Base-by-base conservation (phyloP, 2,797 vertebrate species). In the Xiphophorus birchmanni region DNA sequence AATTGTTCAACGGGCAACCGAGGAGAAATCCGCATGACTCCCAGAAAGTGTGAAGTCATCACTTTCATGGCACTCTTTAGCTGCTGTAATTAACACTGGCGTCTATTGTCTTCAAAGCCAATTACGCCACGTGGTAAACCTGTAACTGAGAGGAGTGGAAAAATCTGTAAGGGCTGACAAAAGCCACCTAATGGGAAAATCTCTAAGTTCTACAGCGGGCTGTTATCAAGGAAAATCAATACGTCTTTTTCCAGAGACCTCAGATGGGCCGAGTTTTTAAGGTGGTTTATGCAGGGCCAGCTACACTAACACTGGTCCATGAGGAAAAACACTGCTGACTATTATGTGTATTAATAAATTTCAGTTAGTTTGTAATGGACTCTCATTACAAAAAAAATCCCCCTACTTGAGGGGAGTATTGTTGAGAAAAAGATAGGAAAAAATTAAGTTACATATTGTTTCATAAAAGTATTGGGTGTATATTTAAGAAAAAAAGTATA, bases 201-300 rank as follows among this genome's bases (percentile, higher is more conserved):
- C 85, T 87, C 82, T 91, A 87, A 83, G 75, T 89, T 74, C 82
- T 85, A 80, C 88, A 88, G 80, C 82, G 75, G 87, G 77, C 86
- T 86, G 84, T 83, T 86, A 86, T 91, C 91, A 92, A 84, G 82
- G 83, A 73, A 69, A 94, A 95, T 95, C 92, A 89, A 95, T 94
- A 92, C 0, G 42, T 71, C 76, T 92, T 84, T 88, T 72, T 67
- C 90, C 75, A 26, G 87, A 90, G 84, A 86, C 88, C 87, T 81
- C 71, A 80, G 88, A 80, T 26, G 84, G 77, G 47, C 85, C 72
- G 71, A 80, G 88, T 79, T 84, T 77, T 82, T 74, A 60, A 63
- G 82, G 63, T 83, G 74, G 81, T 84, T 58, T 45, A 75, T 89
- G 81, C 60, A 89, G 32, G 82, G 50, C 1, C 75, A 15, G 29